Base-by-base conservation (phyloP, 2,113 vertebrate genomes). In the Hippocampus abdominalis region DNA sequence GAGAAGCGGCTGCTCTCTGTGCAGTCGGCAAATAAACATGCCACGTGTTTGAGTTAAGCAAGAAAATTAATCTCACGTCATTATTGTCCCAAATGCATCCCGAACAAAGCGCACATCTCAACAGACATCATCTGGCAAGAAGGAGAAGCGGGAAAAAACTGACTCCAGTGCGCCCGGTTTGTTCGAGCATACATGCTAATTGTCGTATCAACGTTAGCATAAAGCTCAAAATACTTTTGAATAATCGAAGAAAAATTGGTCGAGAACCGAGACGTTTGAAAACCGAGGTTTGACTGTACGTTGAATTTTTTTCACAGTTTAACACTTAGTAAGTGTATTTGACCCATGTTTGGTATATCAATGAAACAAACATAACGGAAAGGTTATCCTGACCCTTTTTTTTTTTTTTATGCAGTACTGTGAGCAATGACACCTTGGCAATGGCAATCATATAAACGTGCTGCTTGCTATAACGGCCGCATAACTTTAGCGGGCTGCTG, bases 401-500 rank as follows among this genome's bases (percentile, higher is more conserved):
- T n/a, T n/a, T n/a, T 53, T 7, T 21, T 54, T 54, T 3, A 23
- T n/a, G 20, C 8, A 25, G 21, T 54, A 23, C 9, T 54, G 53
- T 54, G 53, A 10, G 7, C n/a, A 25, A 25, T 8, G 23, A 25
- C n/a, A 25, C 25, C 23, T 57, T 11, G 9, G 11, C 5, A 1
- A 15, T n/a, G 8, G 3, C 18, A 9, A n/a, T 36, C 32, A 36
- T 36, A 23, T 54, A 72, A 36, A 71, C 21, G 51, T 10, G 51
- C 66, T 11, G 60, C 4, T 32, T 68, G 18, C 51, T 71, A 70
- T 73, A 71, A 49, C 0, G 6, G 29, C 62, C 8, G 6, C 27
- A 18, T 60, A 29, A 60, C 27, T 60, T 60, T 16, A 32, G 57
- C 60, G 66, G 73, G 72, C 78, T 64, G 71, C 67, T 74, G 78